Conservation (phyloP, 2,888 invertebrate species). For the Troides aeacus region DNA sequence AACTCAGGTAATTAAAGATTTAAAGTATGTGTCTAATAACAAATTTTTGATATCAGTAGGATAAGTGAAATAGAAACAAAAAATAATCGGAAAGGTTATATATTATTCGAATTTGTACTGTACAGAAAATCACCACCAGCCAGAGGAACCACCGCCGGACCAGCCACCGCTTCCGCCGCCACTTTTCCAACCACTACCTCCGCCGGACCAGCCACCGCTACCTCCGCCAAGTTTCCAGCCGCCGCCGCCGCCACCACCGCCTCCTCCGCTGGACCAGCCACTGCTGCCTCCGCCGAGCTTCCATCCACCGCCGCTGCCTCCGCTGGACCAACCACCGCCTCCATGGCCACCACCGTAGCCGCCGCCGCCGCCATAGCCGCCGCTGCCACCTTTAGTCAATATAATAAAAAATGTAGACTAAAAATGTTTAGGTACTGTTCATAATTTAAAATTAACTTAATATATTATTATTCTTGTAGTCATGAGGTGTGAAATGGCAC, state of each 20-base stretch:
- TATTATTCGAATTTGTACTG: constrained; percentile 52
- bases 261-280: constrained; percentile 37
- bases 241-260: constrained; percentile 36
- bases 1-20: too few species aligned
- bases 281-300: constrained; percentile 47
- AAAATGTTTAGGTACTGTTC: background rate
- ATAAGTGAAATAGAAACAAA: constrained; percentile 23
- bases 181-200: constrained; percentile 35
- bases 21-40: background rate
- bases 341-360: constrained; percentile 48
- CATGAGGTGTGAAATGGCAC: too few species aligned
- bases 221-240: constrained; percentile 47
- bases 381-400: constrained; percentile 36
- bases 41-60: background rate
- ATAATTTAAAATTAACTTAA: too few species aligned
- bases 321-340: constrained; percentile 32
- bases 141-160: constrained; percentile 45
- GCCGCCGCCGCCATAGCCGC: constrained; percentile 45
- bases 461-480: too few species aligned
- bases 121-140: constrained; percentile 62
- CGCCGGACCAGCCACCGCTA: constrained; percentile 38
- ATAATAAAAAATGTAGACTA: background rate
- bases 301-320: constrained; percentile 51
- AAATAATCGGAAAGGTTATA: constrained; percentile 49
- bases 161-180: constrained; percentile 39